phyloP scores from a whole-genome alignment of 2,113 vertebrate genomes.

The Saccopteryx bilineata region DNA sequence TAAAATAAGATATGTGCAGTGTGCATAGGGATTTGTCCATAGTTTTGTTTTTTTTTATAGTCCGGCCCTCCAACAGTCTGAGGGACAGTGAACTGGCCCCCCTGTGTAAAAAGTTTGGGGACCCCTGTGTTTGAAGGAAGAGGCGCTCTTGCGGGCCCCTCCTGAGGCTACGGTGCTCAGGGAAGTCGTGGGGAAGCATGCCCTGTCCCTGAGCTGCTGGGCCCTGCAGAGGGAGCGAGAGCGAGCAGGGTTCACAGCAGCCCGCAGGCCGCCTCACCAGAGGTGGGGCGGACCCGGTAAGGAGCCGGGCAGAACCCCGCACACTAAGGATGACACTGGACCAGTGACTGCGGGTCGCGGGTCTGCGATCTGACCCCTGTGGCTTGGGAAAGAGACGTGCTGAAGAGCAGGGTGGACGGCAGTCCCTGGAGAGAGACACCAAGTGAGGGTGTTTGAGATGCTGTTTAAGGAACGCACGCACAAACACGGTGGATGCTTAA shows the following conservation, averaged over 20 bases:
- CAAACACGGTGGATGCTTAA: neutral
- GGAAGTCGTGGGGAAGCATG: neutral
- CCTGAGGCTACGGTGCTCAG: neutral
- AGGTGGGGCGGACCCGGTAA: neutral
- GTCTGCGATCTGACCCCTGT: neutral
- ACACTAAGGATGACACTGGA: rapidly evolving
- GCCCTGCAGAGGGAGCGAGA: neutral
- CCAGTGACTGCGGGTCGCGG: neutral
- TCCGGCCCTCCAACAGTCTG: too few species aligned
- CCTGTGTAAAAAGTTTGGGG: too few species aligned
- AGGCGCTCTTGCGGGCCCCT: rapidly evolving
- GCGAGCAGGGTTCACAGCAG: neutral
- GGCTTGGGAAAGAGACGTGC: neutral
- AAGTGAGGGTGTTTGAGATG: neutral
- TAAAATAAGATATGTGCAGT: too few species aligned
- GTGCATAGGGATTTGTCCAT: too few species aligned
- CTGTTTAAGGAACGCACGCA: neutral
- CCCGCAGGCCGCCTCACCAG: neutral
- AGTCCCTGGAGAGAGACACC: neutral
- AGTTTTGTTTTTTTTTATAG: too few species aligned
- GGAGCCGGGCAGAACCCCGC: too few species aligned
- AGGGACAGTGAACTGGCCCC: too few species aligned
- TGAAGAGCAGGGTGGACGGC: neutral
- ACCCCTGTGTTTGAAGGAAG: neutral
- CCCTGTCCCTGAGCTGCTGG: neutral